Evolutionary conservation across 2,113 vertebrate genomes (phyloP), one percentile per base, ranked within the genome.

Genomic region (Crotalus viridis): DNA sequence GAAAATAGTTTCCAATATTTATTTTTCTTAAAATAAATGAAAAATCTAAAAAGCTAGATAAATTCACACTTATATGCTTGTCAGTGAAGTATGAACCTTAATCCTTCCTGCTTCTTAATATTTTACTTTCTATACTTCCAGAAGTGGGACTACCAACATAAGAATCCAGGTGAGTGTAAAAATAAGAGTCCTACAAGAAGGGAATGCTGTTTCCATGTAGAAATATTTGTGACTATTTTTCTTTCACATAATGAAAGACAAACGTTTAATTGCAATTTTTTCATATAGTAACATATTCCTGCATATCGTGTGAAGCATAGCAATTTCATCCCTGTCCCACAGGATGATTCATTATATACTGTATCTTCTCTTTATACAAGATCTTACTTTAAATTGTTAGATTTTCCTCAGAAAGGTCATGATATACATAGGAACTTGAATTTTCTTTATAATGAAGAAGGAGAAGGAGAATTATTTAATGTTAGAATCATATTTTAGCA

Each of bases 401-500:
- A 97, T 97, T 97, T 46, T 24, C 88, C 57, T 88, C 46, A 46
- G 85, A 93, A 97, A 97, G 91, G 91, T 96, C 93, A 96, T 95
- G 64, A 52, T 95, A 93, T 95, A 95, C 93, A 96, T 7, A 3
- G 91, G 96, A 94, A 95, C 26, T 33, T 95, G 96, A 97, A 97
- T 97, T 97, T 94, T 95, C 94, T 97, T 95, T 95, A 90, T 96
- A 97, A 97, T 96, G 90, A 97, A 98, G 95, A 97, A 97, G 94
- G 93, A 89, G 96, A 97, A 95, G 91, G 92, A 95, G 91, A 81
- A 94, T 74, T 97, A 97, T 97, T 98, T 97, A 98, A 98, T 97
- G 96, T 97, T 97, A 89, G 97, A 97, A 97, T 97, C 94, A 97
- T 96, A 97, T 98, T 97, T 98, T 97, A 97, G 95, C 90, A 95